Base-by-base conservation (phyloP, 2,797 vertebrate species). In the Neostethus bicornis region DNA sequence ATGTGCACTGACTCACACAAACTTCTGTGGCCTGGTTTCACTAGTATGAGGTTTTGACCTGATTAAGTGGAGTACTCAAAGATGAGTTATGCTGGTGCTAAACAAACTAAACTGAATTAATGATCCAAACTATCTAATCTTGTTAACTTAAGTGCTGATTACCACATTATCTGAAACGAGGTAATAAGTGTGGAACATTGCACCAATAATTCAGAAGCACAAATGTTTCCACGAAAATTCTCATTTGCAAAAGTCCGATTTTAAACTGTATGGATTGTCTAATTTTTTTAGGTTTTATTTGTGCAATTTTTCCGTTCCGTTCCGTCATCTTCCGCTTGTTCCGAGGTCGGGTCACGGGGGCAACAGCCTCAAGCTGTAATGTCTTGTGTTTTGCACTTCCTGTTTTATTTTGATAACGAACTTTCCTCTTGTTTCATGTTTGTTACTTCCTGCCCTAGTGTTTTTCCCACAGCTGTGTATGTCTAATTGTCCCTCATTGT, bases 121-220 rank as follows among this genome's bases (percentile, higher is more conserved):
- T 23, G 42, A 16, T 16, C 5, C 13, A 49, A 31, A 41, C 11
- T 38, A 20, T 41, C 21, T 23, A 23, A 43, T 7, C n/a, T 54
- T 29, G 23, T 54, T 43, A 43, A 29, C 26, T 34, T 21, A 32
- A 5, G 2, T 23, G 20, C 29, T 8, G n/a, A 8, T 49, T 9
- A 41, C 19, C 10, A 41, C 9, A 41, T 41, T 41, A 41, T 38
- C 28, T 28, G 21, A 17, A 43, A 43, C 20, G 19, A 54, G 28
- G 20, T 34, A 23, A 44, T 54, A 16, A 25, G 29, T 16, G 25
- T 17, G 9, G 5, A 8, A 16, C 4, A 24, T 8, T 19, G 14
- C 9, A 23, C 20, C 13, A 31, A 41, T n/a, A 41, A 29, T 41
- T 41, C 26, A 20, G 7, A 41, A 24, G 42, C 16, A 21, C 17